Base-by-base conservation (phyloP, 2,113 vertebrate species). In the Campylorhamphus procurvoides region DNA sequence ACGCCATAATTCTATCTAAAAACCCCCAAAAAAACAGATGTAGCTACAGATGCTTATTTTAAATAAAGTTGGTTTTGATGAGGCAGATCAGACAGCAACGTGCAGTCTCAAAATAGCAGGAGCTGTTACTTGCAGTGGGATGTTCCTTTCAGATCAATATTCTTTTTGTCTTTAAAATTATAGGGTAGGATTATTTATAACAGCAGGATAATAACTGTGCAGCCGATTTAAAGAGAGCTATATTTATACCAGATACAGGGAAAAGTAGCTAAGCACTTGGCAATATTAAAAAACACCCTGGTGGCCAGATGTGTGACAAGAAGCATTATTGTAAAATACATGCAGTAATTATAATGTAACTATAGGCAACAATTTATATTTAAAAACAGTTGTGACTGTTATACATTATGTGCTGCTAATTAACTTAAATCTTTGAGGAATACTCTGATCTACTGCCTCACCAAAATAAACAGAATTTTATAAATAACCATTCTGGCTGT, bases 101-200 rank as follows among this genome's bases (percentile, higher is more conserved):
- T 55, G 37, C 8, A 39, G 14, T 42, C 35, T 50, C 77, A 75
- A 87, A 95, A 87, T 71, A 81, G 20, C 39, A 79, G 39, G 13
- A 63, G 14, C 12, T 88, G 7, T 33, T 64, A 5, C 25, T 85
- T 56, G 17, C 39, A 82, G 39, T 35, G 5, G 18, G 47, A 23
- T 25, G 52, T 42, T 71, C 23, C 16, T 50, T 91, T 87, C 18
- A 12, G 56, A 95, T 87, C 84, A 84, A 67, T 94, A 78, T 71
- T 68, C 8, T 24, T 91, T 84, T 91, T 93, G 31, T 63, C 58
- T 93, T 91, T 75, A 78, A 84, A 95, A 94, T 91, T 71, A 59
- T 17, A 42, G 19, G 42, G 44, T 52, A 56, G 28, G 82, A 82
- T 56, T 89, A 85, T 87, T 89, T 37, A 82, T 75, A 84, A 87